phyloP scores from a whole-genome alignment of 2,888 invertebrate genomes.

The Agrotis clavis region DNA sequence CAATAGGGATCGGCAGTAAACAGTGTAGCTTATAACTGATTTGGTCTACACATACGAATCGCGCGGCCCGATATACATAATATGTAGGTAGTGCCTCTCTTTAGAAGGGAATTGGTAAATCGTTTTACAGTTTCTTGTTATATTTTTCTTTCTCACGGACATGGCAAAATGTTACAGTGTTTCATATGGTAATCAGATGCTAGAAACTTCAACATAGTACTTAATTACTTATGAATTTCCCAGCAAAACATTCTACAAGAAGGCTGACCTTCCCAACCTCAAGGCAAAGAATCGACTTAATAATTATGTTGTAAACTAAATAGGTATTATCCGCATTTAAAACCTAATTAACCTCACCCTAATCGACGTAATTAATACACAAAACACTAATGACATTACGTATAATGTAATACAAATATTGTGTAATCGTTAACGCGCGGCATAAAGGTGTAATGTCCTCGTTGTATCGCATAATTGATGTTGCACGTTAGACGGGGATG shows the following conservation, averaged over 20 bases:
- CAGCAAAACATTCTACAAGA: neutral
- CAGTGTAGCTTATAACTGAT: constrained; percentile 3
- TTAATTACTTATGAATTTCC: neutral
- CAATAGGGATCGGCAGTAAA: neutral
- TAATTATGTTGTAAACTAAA: constrained; percentile 13
- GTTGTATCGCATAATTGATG: constrained; percentile 65
- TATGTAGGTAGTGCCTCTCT: neutral
- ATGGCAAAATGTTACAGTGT: neutral
- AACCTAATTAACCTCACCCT: constrained; percentile 40
- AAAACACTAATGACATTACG: constrained; percentile 54
- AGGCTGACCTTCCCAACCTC: constrained; percentile 1
- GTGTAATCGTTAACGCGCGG: constrained; percentile 39
- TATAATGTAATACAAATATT: constrained; percentile 61
- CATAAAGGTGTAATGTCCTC: constrained; percentile 63
- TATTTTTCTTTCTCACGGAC: neutral
- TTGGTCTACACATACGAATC: too few relatives aligned
- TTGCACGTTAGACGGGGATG: constrained; percentile 65
- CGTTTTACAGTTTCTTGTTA: neutral
- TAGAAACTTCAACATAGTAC: neutral
- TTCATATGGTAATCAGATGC: neutral
- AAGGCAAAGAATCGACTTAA: neutral
- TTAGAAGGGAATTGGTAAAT: neutral
- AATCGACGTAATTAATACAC: constrained; percentile 52
- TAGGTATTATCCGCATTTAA: constrained; percentile 27
- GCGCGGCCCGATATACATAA: too few relatives aligned